Evolutionary conservation across 1,140 invertebrate genomes (phyloP), one percentile per base, ranked within the genome.

Genomic region (Drosophila paulistorum): DNA sequence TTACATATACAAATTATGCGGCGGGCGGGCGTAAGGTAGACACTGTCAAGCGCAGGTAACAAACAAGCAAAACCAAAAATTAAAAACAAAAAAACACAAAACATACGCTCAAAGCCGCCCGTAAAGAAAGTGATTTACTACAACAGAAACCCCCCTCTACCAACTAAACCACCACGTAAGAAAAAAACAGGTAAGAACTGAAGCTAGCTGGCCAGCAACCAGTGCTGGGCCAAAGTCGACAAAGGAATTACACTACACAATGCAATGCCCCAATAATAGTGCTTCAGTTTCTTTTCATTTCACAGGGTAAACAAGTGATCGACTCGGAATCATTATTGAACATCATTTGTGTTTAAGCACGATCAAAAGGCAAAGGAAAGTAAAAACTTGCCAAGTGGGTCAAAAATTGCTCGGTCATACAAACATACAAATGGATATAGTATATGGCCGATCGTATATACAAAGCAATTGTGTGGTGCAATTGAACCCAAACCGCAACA

Each of bases 311-410:
- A 17, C 58, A 33, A 20, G 20, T 59, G 30, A 9, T 37, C 67
- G 68, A 74, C 67, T 66, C 4, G 39, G 7, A 11, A 37, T 39
- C n/a, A 61, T 26, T 20, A 58, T 60, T 41, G 14, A 55, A n/a
- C 13, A 57, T 33, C 30, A 58, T 11, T 30, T 30, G 30, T 30
- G 30, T 30, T 30, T 6, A 5, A 33, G 37, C n/a, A 17, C 9
- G 30, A 66, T 82, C 58, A 87, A 84, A 81, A 84, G 75, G 68
- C 82, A 55, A 86, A 86, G 87, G 83, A 86, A 86, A 86, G 83
- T 86, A 86, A 86, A 86, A 86, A 73, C 80, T 73, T 72, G 83
- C 68, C 79, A 86, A 86, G 79, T 86, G 83, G 83, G 83, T 87
- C 83, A 87, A 87, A 77, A 82, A 81, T 70, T 73, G 83, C 63